A percentile compares a stretch with the other conserved stretches of the same genome.
phyloP scores from a whole-genome alignment of 2,113 vertebrate species.

The Oceanodroma tethys region DNA sequence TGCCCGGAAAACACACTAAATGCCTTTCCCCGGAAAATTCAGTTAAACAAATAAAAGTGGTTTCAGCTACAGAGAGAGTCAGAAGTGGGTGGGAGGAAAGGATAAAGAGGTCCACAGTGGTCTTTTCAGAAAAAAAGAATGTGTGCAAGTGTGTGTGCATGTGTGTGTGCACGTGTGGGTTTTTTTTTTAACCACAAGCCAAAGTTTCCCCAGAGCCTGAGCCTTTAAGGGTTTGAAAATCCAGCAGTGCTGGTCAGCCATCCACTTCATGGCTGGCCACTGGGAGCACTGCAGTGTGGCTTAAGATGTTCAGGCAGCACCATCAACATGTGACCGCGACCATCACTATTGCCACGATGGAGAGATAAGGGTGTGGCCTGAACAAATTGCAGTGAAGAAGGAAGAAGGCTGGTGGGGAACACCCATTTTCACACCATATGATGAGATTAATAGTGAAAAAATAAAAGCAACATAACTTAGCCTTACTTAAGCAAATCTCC shows the following conservation, averaged over 20 bases:
- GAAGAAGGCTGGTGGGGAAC: neutral
- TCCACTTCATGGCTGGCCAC: neutral
- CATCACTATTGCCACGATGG: neutral
- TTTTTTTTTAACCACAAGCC: neutral
- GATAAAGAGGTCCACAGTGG: neutral
- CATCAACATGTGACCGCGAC: fast-evolving
- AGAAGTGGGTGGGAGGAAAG: neutral
- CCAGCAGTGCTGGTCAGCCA: neutral
- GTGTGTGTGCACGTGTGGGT: fast-evolving
- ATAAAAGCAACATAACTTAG: neutral
- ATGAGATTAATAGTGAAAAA: neutral
- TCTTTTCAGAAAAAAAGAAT: neutral
- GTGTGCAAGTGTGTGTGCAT: neutral
- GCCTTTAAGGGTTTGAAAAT: neutral
- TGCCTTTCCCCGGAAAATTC: neutral
- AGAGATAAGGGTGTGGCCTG: neutral
- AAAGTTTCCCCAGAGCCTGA: neutral
- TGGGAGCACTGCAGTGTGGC: neutral
- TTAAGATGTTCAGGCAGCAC: neutral
- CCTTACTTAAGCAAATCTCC: neutral
- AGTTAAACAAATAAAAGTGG: neutral
- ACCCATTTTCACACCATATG: neutral
- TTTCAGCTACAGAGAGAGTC: neutral
- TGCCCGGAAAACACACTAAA: neutral
- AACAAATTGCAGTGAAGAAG: neutral